phyloP scores from a whole-genome alignment of 2,888 invertebrate species.

The Ellobium chinense region DNA sequence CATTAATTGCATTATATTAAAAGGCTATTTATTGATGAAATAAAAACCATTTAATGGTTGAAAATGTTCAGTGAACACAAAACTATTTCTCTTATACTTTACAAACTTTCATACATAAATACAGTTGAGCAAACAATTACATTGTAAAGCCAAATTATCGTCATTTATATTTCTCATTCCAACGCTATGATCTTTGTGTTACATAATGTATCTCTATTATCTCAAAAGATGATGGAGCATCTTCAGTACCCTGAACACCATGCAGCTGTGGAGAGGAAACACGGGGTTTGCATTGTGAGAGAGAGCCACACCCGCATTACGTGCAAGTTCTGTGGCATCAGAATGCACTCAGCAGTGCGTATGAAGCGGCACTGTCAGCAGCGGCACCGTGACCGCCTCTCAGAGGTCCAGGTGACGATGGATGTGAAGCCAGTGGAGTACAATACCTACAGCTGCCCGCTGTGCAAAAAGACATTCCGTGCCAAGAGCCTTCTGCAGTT shows the following conservation, averaged over 20 bases:
- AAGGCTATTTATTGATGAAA: too few species aligned
- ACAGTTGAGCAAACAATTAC: too few species aligned
- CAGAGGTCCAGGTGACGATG: conserved; percentile 49
- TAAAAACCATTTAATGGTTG: too few species aligned
- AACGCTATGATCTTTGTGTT: too few species aligned
- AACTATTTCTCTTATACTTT: too few species aligned
- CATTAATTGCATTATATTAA: too few species aligned
- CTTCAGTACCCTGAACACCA: conserved; percentile 60
- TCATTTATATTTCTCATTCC: neutral
- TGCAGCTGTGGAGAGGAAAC: conserved; percentile 47
- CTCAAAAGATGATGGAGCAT: conserved; percentile 66
- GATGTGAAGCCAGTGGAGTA: conserved; percentile 51
- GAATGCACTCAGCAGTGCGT: conserved; percentile 64
- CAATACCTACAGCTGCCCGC: conserved; percentile 58
- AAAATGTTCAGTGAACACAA: too few species aligned
- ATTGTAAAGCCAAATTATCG: neutral
- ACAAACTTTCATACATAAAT: too few species aligned
- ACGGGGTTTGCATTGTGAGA: conserved; percentile 66
- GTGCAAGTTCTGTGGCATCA: conserved; percentile 70
- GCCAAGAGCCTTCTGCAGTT: conserved; percentile 45
- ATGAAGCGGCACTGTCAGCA: conserved; percentile 65
- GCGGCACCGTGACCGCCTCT: conserved; percentile 59
- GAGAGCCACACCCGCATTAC: conserved; percentile 68
- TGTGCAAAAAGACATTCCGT: conserved; percentile 44
- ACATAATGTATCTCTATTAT: too few species aligned